Percentiles rank a stretch among this genome's conserved stretches.
Conservation (phyloP, 2,888 invertebrate species). For the Spicauda simplicius region DNA sequence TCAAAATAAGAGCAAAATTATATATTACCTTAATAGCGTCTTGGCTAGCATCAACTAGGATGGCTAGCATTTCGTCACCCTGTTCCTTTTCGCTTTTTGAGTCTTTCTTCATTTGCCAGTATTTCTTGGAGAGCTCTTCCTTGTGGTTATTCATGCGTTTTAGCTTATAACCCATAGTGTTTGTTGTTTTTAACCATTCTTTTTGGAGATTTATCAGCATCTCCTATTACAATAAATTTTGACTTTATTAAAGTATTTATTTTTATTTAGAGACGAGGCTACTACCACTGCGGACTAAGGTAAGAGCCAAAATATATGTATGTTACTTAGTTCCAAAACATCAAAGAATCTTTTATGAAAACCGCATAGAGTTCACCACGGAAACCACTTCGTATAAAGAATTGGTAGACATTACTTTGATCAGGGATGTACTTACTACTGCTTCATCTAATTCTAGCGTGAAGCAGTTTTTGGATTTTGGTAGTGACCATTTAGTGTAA, state of each 20-base stretch:
- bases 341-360: no score
- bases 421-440: no score
- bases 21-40: slow-evolving; percentile 78
- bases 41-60: slow-evolving; percentile 86
- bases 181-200: slow-evolving; percentile 75
- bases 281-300: no score
- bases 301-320: no score
- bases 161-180: slow-evolving; percentile 70
- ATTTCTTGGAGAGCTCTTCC: slow-evolving; percentile 73
- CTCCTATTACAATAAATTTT: slow-evolving; percentile 54
- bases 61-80: slow-evolving; percentile 83
- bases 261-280: slow-evolving; percentile 33
- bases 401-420: no score
- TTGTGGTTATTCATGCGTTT: slow-evolving; percentile 75
- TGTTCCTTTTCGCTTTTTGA: slow-evolving; percentile 76
- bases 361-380: no score
- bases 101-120: slow-evolving; percentile 80
- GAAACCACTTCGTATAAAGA: no score
- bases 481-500: no score
- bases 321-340: no score
- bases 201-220: slow-evolving; percentile 73
- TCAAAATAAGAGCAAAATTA: not conserved
- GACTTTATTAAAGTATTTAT: no score
- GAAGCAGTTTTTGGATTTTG: no score
- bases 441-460: no score